Base-by-base conservation (phyloP, 2,888 invertebrate genomes). In the Rhaphigaster nebulosa region DNA sequence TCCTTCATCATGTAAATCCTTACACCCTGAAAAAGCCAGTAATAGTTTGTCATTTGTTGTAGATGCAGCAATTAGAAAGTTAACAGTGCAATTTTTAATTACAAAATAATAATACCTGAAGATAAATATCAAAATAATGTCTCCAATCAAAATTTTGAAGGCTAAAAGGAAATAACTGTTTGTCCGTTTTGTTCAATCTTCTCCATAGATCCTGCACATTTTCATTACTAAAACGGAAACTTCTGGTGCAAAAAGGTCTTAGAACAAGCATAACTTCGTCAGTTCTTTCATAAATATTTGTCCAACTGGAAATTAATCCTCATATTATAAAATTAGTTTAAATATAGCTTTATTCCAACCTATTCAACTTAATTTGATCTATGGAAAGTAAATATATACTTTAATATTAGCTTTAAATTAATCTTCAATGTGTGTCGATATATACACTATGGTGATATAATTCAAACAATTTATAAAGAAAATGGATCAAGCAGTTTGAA, bases 121-220 rank as follows among this genome's bases (percentile, higher is more conserved):
- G 41, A 41, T 88, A 88, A 2, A 41, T 88, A n/a, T 41, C 41
- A 15, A 88, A 88, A 15, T 88, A 88, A 38, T 88, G 45, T 41
- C 41, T 60, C 88, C 88, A 88, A 41, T 88, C 60, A n/a, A 88
- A 88, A 60, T 41, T 34, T n/a, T 88, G 29, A 38, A 88, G 60
- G 23, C 38, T 60, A 23, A 88, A 88, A 26, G 88, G 88, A 60
- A 88, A 88, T n/a, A 60, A 60, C 41, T 88, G 54, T 60, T 60
- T 88, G n/a, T 88, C 88, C 34, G 26, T 88, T 60, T 60, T 88
- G 41, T 60, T 65, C 65, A 88, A n/a, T 41, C 88, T 88, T 41
- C 41, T 60, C 88, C 88, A 88, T 1, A 88, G n/a, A 60, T 56
- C 41, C 34, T 88, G 88, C 8, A 60, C 56, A 88, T 88, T 88